These are phyloP conservation scores for Drosophila sechellia DNA, from an alignment of 1,140 invertebrate genomes.

Conservation along the genomic window DNA sequence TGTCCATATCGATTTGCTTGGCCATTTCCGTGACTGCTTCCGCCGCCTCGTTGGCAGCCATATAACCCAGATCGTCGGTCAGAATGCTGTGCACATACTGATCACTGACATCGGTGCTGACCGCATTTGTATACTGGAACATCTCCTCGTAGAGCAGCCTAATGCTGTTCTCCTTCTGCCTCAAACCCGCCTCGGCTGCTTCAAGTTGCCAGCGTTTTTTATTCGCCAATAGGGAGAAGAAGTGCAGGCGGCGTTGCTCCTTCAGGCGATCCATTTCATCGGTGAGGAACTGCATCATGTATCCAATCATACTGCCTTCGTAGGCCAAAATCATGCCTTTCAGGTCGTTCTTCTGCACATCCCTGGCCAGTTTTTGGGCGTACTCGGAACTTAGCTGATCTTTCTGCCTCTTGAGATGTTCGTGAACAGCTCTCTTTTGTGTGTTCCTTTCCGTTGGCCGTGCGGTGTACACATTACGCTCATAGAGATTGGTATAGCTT, in stretches of 20 bases:
- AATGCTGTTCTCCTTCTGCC: conserved; percentile 88
- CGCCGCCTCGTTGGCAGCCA: conserved; percentile 86
- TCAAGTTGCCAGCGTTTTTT: conserved; percentile 87
- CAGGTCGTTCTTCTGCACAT: conserved; percentile 9
- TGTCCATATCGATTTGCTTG: conserved; percentile 86
- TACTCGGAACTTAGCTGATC: not conserved
- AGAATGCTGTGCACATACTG: conserved; percentile 88
- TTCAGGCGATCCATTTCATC: conserved; percentile 89
- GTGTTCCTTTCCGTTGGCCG: not conserved
- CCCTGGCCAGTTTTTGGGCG: not conserved
- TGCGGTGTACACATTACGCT: not conserved
- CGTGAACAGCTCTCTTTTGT: not conserved
- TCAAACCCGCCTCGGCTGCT: conserved; percentile 88
- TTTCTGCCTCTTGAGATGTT: not conserved
- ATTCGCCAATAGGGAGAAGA: conserved; percentile 88
- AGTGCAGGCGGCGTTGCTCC: conserved; percentile 89
- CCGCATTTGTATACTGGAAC: conserved; percentile 85
- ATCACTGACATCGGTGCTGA: conserved; percentile 87
- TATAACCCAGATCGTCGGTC: conserved; percentile 86
- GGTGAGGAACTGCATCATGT: conserved; percentile 70
- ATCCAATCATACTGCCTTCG: conserved; percentile 65
- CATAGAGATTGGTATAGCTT: not conserved
- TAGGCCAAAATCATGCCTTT: conserved; percentile 53
- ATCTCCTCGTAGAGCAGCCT: conserved; percentile 89
- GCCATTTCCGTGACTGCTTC: conserved; percentile 86